phyloP scores from a whole-genome alignment of 1,140 invertebrate species.

The Asbolus verrucosus region DNA sequence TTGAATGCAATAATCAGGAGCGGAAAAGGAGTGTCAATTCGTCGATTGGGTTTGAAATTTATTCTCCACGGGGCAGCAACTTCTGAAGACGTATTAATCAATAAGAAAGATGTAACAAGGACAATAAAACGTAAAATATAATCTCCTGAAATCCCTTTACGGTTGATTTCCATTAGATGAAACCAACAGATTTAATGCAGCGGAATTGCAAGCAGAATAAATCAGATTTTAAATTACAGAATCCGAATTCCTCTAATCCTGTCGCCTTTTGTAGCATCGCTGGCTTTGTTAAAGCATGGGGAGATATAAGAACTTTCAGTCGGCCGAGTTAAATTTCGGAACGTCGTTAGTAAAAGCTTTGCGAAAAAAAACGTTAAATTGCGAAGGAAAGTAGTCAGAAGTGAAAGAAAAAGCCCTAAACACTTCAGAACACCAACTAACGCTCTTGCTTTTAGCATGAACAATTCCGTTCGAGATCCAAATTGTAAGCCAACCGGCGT shows the following conservation, averaged over 20 bases:
- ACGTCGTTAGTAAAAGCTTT: conserved; percentile 32
- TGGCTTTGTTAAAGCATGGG: conserved; percentile 31
- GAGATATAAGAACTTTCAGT: conserved; percentile 29
- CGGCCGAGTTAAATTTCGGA: conserved; percentile 32
- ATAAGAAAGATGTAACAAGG: conserved; percentile 24
- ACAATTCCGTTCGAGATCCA: conserved; percentile 33
- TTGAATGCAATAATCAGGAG: conserved; percentile 16
- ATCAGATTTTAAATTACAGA: conserved; percentile 48
- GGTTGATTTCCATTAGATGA: conserved; percentile 42
- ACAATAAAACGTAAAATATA: conserved; percentile 37
- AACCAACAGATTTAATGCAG: conserved; percentile 42
- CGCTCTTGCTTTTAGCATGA: conserved; percentile 37
- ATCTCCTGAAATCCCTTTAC: conserved; percentile 28
- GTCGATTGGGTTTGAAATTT: conserved; percentile 20
- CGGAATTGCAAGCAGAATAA: conserved; percentile 45
- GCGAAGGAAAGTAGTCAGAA: conserved; percentile 29
- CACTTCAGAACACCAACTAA: conserved; percentile 32
- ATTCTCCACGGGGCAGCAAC: conserved; percentile 18
- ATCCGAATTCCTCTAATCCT: conserved; percentile 38
- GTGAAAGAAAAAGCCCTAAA: conserved; percentile 38
- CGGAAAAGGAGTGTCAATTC: conserved; percentile 24
- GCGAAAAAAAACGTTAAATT: conserved; percentile 37
- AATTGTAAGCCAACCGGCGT: conserved; percentile 37
- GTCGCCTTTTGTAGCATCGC: conserved; percentile 20
- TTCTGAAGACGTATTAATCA: conserved; percentile 7